Percentiles rank a stretch among this genome's conserved stretches.
phyloP scores from a whole-genome alignment of 2,888 invertebrate species.

The Sinohyriopsis cumingii region DNA sequence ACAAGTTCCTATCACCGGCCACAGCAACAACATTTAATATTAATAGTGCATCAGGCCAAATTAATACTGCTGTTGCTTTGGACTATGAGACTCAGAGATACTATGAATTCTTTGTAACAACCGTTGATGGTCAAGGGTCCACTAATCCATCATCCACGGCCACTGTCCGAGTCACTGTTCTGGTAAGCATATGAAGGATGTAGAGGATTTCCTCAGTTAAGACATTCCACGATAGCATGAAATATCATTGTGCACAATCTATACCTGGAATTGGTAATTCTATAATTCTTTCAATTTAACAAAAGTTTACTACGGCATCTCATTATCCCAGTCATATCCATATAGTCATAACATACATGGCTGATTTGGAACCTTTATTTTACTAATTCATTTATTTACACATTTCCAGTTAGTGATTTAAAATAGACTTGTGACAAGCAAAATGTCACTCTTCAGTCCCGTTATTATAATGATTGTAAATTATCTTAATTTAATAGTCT shows the following conservation, averaged over 20 bases:
- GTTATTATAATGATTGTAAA: no score
- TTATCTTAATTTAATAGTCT: no score
- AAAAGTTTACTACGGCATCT: no score
- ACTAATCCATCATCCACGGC: slow-evolving; percentile 34
- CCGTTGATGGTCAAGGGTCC: slow-evolving; percentile 41
- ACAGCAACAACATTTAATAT: slow-evolving; percentile 19
- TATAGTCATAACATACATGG: no score
- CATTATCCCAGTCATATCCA: no score
- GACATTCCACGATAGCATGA: background rate
- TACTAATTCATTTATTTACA: no score
- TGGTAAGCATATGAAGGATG: slow-evolving; percentile 18
- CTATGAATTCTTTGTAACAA: slow-evolving; percentile 54
- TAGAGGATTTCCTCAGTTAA: no score
- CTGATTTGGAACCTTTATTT: no score
- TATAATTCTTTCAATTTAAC: background rate
- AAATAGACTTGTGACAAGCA: no score
- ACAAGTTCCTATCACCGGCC: slow-evolving; percentile 24
- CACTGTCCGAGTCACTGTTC: slow-evolving; percentile 44
- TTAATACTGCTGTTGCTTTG: slow-evolving; percentile 38
- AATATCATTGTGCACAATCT: background rate
- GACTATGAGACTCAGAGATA: slow-evolving; percentile 49
- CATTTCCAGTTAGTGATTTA: no score
- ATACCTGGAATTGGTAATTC: background rate
- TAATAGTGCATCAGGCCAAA: slow-evolving; percentile 19
- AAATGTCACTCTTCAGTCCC: no score